Evolutionary conservation across 2,797 vertebrate species (phyloP).

Genomic region (Thamnophis elegans): DNA sequence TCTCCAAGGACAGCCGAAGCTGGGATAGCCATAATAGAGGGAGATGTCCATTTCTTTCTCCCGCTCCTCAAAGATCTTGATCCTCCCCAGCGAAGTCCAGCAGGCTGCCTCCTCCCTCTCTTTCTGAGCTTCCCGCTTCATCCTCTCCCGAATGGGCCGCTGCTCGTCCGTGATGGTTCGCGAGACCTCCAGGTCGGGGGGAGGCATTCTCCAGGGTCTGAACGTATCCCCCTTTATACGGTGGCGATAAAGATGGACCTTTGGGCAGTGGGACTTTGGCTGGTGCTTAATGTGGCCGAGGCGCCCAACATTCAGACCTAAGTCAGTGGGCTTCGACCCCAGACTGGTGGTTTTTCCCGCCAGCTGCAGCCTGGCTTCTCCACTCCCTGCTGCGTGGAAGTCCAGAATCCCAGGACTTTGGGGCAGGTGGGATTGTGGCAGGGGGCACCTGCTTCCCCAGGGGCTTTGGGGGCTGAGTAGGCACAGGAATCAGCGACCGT

Average conservation of each 20-base stretch:
- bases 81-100: background rate
- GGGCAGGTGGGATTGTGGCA: background rate
- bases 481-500: background rate
- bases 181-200: slow-evolving; percentile 17
- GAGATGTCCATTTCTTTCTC: background rate
- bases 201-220: background rate
- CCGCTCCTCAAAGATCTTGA: background rate
- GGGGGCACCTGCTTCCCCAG: background rate
- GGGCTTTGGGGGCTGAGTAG: background rate
- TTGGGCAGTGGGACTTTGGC: background rate
- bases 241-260: background rate
- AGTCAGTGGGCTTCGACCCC: background rate
- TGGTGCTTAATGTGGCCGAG: background rate
- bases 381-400: background rate
- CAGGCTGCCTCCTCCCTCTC: background rate
- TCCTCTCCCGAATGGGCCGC: background rate
- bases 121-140: background rate
- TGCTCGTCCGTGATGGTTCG: slow-evolving; percentile 35
- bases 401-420: background rate
- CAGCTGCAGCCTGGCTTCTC: background rate
- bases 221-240: background rate
- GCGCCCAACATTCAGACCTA: background rate
- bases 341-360: background rate
- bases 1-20: background rate
- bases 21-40: background rate